Conservation (phyloP, 2,888 invertebrate species). For the Cyrtodaria siliqua region DNA sequence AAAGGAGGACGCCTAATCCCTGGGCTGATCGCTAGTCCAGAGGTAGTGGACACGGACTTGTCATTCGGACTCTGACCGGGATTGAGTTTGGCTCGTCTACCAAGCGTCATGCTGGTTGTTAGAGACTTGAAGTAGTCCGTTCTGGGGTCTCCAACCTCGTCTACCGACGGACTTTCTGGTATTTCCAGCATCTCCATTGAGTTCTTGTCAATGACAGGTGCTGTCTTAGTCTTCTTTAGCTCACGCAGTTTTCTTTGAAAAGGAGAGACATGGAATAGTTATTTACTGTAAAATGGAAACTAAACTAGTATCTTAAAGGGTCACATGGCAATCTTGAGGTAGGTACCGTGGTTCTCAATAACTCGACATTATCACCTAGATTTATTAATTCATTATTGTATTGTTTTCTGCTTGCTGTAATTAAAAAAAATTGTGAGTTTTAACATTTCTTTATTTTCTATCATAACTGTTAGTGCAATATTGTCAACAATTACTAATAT, state of each 20-base stretch:
- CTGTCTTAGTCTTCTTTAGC: constrained; percentile 80
- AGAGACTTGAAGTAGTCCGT: constrained; percentile 75
- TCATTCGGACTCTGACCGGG: constrained; percentile 3
- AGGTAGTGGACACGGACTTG: not conserved
- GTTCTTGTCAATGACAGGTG: constrained; percentile 67
- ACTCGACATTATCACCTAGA: too few species aligned
- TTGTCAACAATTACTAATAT: too few species aligned
- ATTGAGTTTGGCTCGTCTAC: constrained; percentile 57
- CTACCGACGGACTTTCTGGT: constrained; percentile 66
- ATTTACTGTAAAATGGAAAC: too few species aligned
- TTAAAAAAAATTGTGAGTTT: too few species aligned
- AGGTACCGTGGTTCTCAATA: too few species aligned
- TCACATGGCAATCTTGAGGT: too few species aligned
- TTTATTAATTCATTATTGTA: too few species aligned
- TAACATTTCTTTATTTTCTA: too few species aligned
- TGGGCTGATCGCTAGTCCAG: constrained; percentile 47
- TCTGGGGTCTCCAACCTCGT: constrained; percentile 31
- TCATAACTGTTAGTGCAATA: too few species aligned
- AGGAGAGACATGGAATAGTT: not conserved
- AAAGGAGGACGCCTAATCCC: constrained; percentile 43
- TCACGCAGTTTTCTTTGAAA: constrained; percentile 74
- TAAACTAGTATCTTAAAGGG: too few species aligned
- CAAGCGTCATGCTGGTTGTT: constrained; percentile 79
- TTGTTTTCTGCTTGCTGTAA: too few species aligned
- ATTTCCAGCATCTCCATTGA: constrained; percentile 52